phyloP scores from a whole-genome alignment of 2,113 vertebrate species.

The Lophochroa leadbeateri region DNA sequence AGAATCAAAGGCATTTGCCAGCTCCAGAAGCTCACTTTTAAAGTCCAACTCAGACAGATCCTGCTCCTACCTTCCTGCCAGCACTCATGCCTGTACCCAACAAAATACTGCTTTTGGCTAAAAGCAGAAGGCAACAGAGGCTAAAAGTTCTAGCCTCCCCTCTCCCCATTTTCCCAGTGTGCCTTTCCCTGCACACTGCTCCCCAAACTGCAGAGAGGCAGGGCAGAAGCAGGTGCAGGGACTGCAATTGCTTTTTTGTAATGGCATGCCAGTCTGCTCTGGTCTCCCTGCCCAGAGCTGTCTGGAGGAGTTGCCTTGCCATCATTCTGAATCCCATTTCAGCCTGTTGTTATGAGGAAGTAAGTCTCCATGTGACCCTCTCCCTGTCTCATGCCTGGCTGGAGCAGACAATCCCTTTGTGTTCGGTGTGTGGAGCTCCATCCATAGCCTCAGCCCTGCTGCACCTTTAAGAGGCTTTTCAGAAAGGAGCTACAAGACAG shows the following conservation, averaged over 20 bases:
- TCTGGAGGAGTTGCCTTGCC: not conserved
- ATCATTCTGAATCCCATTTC: not conserved
- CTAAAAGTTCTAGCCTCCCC: not conserved
- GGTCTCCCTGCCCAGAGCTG: not conserved
- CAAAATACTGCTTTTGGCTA: not conserved
- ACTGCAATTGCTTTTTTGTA: not conserved
- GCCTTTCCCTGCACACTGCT: not conserved
- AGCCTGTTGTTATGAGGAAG: not conserved
- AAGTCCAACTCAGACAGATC: not conserved
- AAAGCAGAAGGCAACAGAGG: not conserved
- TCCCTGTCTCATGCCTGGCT: not conserved
- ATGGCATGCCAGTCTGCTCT: not conserved
- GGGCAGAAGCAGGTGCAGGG: not conserved
- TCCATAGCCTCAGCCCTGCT: not conserved
- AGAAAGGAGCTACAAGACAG: not conserved
- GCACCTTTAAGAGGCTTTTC: not conserved
- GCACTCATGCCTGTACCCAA: rapidly evolving
- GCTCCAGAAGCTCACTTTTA: not conserved
- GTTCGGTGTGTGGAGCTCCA: not conserved
- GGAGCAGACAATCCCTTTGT: not conserved
- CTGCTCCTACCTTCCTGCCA: not conserved
- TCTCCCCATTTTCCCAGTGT: rapidly evolving
- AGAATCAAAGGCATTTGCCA: not conserved
- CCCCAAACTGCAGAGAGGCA: not conserved
- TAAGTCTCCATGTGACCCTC: not conserved